A percentile compares a stretch with the other conserved stretches of the same genome.
These are phyloP conservation scores for Ovis aries DNA, from an alignment of 2,113 vertebrate genomes.

Conservation along the genomic window DNA sequence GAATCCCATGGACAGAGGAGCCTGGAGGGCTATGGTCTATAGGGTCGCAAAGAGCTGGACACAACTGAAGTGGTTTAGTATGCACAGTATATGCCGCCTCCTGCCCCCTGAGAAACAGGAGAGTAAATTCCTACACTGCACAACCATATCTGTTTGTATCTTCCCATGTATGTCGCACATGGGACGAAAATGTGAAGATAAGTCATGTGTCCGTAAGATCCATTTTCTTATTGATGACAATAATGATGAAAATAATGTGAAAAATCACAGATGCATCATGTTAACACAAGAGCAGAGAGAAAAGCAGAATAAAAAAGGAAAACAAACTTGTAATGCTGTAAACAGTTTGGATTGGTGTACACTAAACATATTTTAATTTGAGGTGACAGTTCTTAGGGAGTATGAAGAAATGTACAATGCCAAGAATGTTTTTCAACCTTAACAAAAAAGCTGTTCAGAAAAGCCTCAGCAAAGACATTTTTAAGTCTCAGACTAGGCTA, in stretches of 20 bases:
- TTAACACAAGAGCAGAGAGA: neutral
- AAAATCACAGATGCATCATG: neutral
- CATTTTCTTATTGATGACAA: neutral
- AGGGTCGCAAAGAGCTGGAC: neutral
- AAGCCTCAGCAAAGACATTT: neutral
- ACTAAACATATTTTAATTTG: neutral
- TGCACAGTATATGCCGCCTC: neutral
- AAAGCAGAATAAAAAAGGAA: neutral
- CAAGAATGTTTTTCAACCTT: neutral
- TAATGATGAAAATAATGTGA: neutral
- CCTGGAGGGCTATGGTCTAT: neutral
- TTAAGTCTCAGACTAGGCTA: neutral
- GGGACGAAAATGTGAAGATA: neutral
- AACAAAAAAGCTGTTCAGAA: neutral
- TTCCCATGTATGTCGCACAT: neutral
- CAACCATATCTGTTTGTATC: neutral
- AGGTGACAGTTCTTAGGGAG: neutral
- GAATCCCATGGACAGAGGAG: neutral
- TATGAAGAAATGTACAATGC: slow-evolving; percentile 26
- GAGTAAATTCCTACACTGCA: neutral
- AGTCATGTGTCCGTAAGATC: neutral
- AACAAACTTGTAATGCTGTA: neutral
- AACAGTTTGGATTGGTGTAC: neutral
- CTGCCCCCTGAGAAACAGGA: neutral
- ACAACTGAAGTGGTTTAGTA: neutral